Conservation (phyloP, 2,113 vertebrate genomes). For the Prochilodus magdalenae region DNA sequence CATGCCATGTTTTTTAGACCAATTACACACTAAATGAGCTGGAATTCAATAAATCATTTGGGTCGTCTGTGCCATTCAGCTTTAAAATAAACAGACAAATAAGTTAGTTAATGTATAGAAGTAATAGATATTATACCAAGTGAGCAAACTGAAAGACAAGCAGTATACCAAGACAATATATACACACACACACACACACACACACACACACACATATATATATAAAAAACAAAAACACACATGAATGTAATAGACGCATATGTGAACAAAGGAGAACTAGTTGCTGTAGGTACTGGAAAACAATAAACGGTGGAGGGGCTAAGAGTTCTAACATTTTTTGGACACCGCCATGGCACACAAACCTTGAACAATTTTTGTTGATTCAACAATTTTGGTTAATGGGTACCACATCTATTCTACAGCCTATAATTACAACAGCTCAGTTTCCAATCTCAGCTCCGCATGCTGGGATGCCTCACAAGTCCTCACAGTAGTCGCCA, state of each 20-base stretch:
- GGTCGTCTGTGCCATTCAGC: slow-evolving; percentile 40
- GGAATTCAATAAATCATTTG: slow-evolving; percentile 47
- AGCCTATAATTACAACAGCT: slow-evolving; percentile 87
- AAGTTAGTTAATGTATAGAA: slow-evolving; percentile 52
- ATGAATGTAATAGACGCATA: no score
- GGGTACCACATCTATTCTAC: slow-evolving; percentile 84
- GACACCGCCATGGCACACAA: slow-evolving; percentile 76
- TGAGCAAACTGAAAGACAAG: slow-evolving; percentile 13
- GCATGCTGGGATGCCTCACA: slow-evolving; percentile 76
- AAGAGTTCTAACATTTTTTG: slow-evolving; percentile 77
- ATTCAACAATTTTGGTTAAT: slow-evolving; percentile 88
- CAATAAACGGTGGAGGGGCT: slow-evolving; percentile 73
- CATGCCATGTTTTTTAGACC: slow-evolving; percentile 58
- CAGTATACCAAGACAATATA: no score
- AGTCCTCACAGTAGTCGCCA: slow-evolving; percentile 76
- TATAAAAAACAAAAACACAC: no score
- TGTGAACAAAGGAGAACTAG: slow-evolving; percentile 61
- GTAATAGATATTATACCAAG: slow-evolving; percentile 31
- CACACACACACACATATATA: neutral
- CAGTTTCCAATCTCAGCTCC: slow-evolving; percentile 81
- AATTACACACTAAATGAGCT: slow-evolving; percentile 55
- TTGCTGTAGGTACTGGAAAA: slow-evolving; percentile 80
- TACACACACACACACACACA: neutral
- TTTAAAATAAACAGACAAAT: slow-evolving; percentile 47
- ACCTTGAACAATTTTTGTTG: slow-evolving; percentile 82